phyloP scores from a whole-genome alignment of 2,888 invertebrate genomes.

The Dynastes grantii region DNA sequence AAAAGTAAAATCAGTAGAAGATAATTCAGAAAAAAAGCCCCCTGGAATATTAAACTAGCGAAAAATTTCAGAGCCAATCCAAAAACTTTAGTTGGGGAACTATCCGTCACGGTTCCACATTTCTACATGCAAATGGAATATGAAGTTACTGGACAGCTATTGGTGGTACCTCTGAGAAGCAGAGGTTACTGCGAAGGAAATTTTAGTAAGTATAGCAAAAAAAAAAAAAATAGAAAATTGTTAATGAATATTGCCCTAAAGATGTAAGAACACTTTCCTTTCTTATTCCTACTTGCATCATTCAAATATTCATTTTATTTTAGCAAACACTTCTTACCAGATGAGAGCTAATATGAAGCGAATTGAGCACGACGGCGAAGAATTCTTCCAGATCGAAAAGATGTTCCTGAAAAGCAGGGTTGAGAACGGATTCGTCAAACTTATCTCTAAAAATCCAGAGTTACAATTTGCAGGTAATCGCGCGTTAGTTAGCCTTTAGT shows the following conservation, averaged over 20 bases:
- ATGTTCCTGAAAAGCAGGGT: conserved; percentile 76
- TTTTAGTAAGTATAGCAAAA: conserved; percentile 70
- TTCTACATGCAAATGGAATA: conserved; percentile 72
- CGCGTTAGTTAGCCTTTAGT: not conserved
- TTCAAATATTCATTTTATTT: conserved; percentile 36
- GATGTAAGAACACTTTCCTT: not conserved
- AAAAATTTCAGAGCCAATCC: conserved; percentile 68
- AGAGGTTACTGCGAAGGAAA: conserved; percentile 73
- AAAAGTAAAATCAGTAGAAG: too few relatives aligned
- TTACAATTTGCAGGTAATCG: conserved; percentile 74
- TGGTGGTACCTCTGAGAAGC: conserved; percentile 72
- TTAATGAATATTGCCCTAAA: too few relatives aligned
- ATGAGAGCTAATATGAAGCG: conserved; percentile 76
- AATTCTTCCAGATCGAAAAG: conserved; percentile 77
- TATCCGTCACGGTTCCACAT: conserved; percentile 70
- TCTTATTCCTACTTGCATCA: not conserved
- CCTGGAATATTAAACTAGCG: not conserved
- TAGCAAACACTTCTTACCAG: conserved; percentile 76
- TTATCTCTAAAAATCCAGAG: conserved; percentile 73
- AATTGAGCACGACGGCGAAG: conserved; percentile 74
- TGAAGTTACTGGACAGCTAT: conserved; percentile 72
- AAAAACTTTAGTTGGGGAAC: conserved; percentile 68
- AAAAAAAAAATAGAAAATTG: too few relatives aligned
- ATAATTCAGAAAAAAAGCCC: not conserved
- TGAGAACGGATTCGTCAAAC: conserved; percentile 75